Evolutionary conservation across 2,113 vertebrate species (phyloP).

Genomic region (Cercocebus atys): DNA sequence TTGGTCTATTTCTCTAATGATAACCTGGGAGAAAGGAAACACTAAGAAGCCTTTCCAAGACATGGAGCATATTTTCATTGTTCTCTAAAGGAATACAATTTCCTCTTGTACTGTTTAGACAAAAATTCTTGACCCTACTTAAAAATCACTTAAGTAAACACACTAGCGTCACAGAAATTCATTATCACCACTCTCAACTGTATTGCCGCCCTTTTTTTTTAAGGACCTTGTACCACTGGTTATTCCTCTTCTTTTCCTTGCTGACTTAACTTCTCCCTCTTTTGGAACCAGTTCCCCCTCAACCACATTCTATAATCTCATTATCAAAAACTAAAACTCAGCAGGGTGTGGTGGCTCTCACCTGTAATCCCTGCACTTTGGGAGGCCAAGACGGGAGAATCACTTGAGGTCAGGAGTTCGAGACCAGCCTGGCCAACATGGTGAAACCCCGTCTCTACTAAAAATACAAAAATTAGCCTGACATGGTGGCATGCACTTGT

Average conservation of each 20-base stretch:
- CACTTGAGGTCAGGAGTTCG: neutral
- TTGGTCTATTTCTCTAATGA: neutral
- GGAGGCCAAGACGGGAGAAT: neutral
- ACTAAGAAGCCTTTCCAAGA: neutral
- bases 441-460: neutral
- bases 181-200: neutral
- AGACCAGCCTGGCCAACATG: neutral
- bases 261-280: neutral
- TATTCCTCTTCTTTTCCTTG: neutral
- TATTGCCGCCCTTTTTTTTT: neutral
- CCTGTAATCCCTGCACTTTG: neutral
- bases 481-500: neutral
- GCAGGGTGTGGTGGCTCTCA: too few relatives aligned
- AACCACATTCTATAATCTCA: neutral
- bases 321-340: neutral
- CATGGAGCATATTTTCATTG: neutral
- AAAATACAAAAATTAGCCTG: neutral
- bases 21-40: neutral
- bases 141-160: neutral
- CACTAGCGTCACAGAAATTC: neutral
- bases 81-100: neutral
- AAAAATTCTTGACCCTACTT: neutral
- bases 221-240: neutral
- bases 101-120: neutral
- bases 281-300: neutral